phyloP scores from a whole-genome alignment of 2,797 vertebrate species.

The Luscinia luscinia region DNA sequence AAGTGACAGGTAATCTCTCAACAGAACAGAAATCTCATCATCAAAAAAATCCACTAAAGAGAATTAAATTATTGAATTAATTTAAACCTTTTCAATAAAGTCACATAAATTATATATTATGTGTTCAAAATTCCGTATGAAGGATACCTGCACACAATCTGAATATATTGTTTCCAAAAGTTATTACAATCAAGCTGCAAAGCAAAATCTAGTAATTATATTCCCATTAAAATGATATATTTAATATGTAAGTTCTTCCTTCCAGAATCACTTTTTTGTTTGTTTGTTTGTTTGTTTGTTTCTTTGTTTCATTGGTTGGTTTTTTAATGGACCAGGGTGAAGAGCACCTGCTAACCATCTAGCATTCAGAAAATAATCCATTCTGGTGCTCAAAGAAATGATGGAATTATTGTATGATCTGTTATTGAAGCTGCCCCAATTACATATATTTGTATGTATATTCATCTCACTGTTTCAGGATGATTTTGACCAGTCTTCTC shows the following conservation, averaged over 20 bases:
- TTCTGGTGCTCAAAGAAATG: neutral
- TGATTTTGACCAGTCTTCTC: neutral
- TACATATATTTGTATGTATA: neutral
- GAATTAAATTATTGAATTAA: neutral
- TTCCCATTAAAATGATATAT: neutral
- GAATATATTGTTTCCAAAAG: neutral
- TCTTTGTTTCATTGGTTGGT: neutral
- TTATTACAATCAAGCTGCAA: neutral
- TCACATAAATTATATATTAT: neutral
- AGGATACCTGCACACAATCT: neutral
- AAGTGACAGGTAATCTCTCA: neutral
- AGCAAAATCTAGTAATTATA: neutral
- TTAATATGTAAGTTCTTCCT: neutral
- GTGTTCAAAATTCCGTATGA: neutral
- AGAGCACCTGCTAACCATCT: neutral
- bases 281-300: neutral
- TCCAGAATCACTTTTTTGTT: neutral
- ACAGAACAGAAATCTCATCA: neutral
- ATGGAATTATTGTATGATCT: neutral
- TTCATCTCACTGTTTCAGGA: neutral
- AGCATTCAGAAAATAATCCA: neutral
- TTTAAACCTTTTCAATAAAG: neutral
- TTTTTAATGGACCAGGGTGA: neutral
- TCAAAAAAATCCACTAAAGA: neutral
- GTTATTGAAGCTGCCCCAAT: neutral